Evolutionary conservation across 2,888 invertebrate species (phyloP).

Genomic region (Eupithecia insigniata): DNA sequence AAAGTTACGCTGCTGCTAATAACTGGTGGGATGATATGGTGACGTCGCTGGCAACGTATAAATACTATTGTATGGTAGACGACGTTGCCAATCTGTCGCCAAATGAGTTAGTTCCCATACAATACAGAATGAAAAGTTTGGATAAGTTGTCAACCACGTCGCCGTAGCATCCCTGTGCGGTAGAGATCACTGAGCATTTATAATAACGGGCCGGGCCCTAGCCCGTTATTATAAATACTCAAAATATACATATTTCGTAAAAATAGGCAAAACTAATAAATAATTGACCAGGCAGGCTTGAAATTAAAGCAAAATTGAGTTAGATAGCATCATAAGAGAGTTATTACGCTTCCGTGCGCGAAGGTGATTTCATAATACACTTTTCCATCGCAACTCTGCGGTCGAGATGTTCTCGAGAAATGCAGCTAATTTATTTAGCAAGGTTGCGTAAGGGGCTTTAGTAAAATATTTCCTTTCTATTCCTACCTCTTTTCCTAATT

Average conservation of each 20-base stretch:
- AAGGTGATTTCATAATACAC: conserved; percentile 73
- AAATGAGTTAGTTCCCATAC: too few species aligned
- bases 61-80: too few species aligned
- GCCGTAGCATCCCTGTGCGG: too few species aligned
- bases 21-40: too few species aligned
- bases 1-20: too few species aligned
- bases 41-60: too few species aligned
- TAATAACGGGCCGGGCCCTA: too few species aligned
- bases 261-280: not conserved
- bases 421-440: conserved; percentile 50
- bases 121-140: too few species aligned
- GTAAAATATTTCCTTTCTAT: not conserved
- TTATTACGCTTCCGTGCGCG: conserved; percentile 15
- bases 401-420: conserved; percentile 50
- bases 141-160: too few species aligned
- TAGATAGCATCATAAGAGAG: conserved; percentile 18
- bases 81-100: too few species aligned
- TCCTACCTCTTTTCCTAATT: not conserved
- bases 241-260: not conserved
- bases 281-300: conserved; percentile 20
- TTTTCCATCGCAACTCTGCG: conserved; percentile 73
- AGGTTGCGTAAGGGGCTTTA: not conserved
- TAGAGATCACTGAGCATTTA: too few species aligned
- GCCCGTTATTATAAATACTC: not conserved
- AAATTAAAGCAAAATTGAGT: conserved; percentile 25